phyloP scores from a whole-genome alignment of 2,113 vertebrate genomes.

The Nesoenas mayeri region DNA sequence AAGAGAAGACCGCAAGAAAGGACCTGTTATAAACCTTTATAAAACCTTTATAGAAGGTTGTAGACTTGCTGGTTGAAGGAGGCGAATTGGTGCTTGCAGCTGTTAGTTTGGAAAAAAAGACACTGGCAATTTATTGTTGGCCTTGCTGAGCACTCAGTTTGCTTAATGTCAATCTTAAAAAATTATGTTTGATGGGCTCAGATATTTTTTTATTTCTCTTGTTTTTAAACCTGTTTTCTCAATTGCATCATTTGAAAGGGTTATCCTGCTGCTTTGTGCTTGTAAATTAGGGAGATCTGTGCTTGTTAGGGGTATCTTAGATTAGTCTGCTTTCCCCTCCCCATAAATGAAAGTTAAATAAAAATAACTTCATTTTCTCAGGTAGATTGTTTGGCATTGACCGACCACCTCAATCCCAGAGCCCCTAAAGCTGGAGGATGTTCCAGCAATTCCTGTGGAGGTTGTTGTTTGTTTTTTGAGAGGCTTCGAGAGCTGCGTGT shows the following conservation, averaged over 20 bases:
- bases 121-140: accelerated
- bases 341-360: not conserved
- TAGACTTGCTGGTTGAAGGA: not conserved
- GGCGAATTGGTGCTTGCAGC: not conserved
- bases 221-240: not conserved
- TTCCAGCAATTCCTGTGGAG: accelerated
- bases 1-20: not conserved
- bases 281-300: not conserved
- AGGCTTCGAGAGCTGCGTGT: not conserved
- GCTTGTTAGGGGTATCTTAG: not conserved
- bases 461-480: not conserved
- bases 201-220: not conserved
- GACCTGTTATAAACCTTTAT: not conserved
- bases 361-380: not conserved
- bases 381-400: not conserved
- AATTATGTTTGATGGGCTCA: not conserved
- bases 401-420: not conserved
- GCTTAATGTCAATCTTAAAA: not conserved
- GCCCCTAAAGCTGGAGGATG: not conserved
- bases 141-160: not conserved
- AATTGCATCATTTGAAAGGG: not conserved
- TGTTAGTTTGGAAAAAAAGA: not conserved
- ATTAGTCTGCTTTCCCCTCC: not conserved
- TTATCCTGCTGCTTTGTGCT: not conserved
- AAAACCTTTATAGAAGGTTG: not conserved